Evolutionary conservation across 2,797 vertebrate species (phyloP).

Genomic region (Phrynocephalus guinanensis): DNA sequence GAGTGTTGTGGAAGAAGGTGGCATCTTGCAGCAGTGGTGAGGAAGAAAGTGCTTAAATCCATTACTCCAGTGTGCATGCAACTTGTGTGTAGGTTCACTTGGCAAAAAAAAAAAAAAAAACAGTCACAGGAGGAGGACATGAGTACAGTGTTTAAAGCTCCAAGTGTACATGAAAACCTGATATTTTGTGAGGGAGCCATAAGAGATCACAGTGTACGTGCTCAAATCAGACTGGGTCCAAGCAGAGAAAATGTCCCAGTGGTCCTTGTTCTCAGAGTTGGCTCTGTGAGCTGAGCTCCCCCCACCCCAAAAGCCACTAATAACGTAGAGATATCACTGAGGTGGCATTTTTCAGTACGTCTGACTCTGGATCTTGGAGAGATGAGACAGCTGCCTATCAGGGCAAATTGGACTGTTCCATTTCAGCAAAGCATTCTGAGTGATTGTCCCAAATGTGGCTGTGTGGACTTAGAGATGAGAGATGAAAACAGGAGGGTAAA

Average conservation of each 20-base stretch:
- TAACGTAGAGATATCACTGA: neutral
- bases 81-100: neutral
- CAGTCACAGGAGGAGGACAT: neutral
- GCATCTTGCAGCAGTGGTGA: too few species aligned
- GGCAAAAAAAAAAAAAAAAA: neutral
- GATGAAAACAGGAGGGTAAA: neutral
- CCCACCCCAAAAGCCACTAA: too few species aligned
- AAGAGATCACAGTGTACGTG: neutral
- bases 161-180: neutral
- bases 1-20: neutral
- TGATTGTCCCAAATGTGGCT: neutral
- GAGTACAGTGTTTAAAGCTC: neutral
- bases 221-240: too few species aligned
- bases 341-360: neutral
- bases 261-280: neutral
- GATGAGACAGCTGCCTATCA: too few species aligned
- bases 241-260: neutral
- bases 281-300: neutral
- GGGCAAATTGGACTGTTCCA: neutral
- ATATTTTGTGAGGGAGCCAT: neutral
- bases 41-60: neutral
- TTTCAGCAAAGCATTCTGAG: too few species aligned
- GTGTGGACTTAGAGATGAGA: neutral
- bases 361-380: neutral
- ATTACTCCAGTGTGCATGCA: neutral